Evolutionary conservation across 2,797 vertebrate genomes (phyloP).

Genomic region (Pitangus sulphuratus): DNA sequence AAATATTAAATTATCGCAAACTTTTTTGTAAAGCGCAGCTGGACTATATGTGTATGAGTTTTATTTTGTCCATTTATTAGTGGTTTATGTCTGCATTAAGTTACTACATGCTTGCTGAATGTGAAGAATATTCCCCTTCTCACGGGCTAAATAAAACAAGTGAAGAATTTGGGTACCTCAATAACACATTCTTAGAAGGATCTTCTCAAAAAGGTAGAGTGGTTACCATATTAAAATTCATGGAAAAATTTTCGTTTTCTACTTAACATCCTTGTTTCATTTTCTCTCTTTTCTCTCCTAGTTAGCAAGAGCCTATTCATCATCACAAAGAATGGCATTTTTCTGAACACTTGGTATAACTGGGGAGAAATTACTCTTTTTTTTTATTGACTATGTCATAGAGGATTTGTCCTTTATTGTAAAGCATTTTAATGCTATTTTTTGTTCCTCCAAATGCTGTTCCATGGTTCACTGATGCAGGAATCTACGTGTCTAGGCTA

Average conservation of each 20-base stretch:
- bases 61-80: background rate
- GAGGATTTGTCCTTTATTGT: constrained; percentile 5
- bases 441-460: background rate
- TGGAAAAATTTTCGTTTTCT: background rate
- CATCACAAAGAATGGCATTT: constrained; percentile 31
- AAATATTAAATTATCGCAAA: background rate
- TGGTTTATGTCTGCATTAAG: background rate
- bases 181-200: background rate
- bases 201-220: background rate
- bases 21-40: background rate
- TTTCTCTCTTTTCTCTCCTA: background rate
- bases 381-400: background rate
- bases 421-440: background rate
- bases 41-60: background rate
- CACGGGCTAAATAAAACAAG: background rate
- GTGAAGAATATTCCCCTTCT: background rate
- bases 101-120: background rate
- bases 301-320: constrained; percentile 28
- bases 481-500: background rate
- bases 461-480: background rate
- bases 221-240: background rate
- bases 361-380: constrained; percentile 12
- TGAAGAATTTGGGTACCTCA: background rate
- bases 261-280: background rate
- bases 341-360: constrained; percentile 36